Evolutionary conservation across 2,888 invertebrate genomes (phyloP), one percentile per base, ranked within the genome.

Genomic region (Platynereis dumerilii): DNA sequence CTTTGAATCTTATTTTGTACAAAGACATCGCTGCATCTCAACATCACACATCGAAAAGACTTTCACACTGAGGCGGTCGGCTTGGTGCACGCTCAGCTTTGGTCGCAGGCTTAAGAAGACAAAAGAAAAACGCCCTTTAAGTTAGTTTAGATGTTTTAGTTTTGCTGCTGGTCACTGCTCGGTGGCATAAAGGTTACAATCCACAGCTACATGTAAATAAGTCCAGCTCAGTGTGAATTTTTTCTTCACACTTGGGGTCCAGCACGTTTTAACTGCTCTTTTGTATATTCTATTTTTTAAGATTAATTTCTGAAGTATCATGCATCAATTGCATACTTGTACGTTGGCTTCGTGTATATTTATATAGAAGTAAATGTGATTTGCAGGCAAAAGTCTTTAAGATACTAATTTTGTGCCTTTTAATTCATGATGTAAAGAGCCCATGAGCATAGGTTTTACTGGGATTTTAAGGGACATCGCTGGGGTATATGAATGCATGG

Each of bases 301-400:
- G 12, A 34, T 34, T 34, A 34, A 34, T 34, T 34, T 34, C 34
- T 7, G 34, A 34, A 34, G 34, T 34, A 34, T 34, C 34, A 34
- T 34, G 34, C 34, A 34, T 34, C 34, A 34, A 34, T 34, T 34
- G 34, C 34, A 34, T 52, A 39, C 61, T 24, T 61, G 54, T 61
- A 61, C 29, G 61, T 54, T 61, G 53, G 54, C 53, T 61, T 61
- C 39, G 22, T 61, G 61, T 61, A 61, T 61, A 61, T 61, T 61
- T 54, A 61, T 48, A 48, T n/a, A 61, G 61, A 52, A 60, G 48
- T 60, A 60, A 52, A 60, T 52, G 45, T 54, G 39, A 61, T 39
- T 61, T 59, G 42, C 48, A 48, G 12, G 12, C 28, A 7, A 48
- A 20, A 42, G 17, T 17, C 12, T 12, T 17, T 12, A 42, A 48